Percentiles rank a stretch among this genome's conserved stretches.
Conservation (phyloP, 1,140 invertebrate genomes). For the Thrips palmi region DNA sequence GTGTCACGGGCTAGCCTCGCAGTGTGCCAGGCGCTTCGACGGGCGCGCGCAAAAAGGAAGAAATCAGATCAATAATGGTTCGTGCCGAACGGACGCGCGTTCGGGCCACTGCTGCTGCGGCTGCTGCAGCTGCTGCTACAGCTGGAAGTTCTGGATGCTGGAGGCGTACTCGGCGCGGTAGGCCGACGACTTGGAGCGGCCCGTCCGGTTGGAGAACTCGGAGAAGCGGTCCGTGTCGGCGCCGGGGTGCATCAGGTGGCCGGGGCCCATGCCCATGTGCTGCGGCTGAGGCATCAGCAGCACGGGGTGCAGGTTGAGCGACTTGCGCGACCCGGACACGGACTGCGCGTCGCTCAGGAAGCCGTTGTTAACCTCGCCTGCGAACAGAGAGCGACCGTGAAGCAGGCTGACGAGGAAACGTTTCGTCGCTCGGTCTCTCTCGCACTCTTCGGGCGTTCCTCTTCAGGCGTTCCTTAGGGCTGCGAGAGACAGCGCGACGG, state of each 20-base stretch:
- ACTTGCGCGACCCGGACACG: slow-evolving; percentile 64
- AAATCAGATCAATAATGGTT: too few relatives aligned
- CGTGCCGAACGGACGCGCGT: too few relatives aligned
- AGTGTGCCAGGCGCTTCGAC: too few relatives aligned
- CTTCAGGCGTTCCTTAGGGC: too few relatives aligned
- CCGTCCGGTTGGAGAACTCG: slow-evolving; percentile 51
- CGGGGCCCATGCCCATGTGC: slow-evolving; percentile 22
- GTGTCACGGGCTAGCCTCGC: too few relatives aligned
- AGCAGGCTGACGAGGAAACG: background rate
- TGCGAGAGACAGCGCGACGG: too few relatives aligned
- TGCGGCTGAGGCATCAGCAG: slow-evolving; percentile 52
- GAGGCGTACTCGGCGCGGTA: slow-evolving; percentile 33
- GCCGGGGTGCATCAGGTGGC: slow-evolving; percentile 23
- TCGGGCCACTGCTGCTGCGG: background rate
- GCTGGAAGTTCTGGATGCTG: slow-evolving; percentile 40
- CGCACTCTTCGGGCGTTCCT: too few relatives aligned
- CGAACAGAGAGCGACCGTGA: slow-evolving; percentile 17
- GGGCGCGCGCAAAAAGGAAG: too few relatives aligned
- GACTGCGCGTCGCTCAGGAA: slow-evolving; percentile 65
- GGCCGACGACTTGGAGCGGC: slow-evolving; percentile 26
- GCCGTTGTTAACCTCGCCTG: slow-evolving; percentile 73
- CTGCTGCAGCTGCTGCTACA: slow-evolving; percentile 20
- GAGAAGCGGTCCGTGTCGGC: slow-evolving; percentile 45
- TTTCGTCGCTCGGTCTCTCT: too few relatives aligned
- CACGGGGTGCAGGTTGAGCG: slow-evolving; percentile 68